These are phyloP conservation scores for Percina caprodes DNA, from an alignment of 2,113 vertebrate species.

Conservation along the genomic window DNA sequence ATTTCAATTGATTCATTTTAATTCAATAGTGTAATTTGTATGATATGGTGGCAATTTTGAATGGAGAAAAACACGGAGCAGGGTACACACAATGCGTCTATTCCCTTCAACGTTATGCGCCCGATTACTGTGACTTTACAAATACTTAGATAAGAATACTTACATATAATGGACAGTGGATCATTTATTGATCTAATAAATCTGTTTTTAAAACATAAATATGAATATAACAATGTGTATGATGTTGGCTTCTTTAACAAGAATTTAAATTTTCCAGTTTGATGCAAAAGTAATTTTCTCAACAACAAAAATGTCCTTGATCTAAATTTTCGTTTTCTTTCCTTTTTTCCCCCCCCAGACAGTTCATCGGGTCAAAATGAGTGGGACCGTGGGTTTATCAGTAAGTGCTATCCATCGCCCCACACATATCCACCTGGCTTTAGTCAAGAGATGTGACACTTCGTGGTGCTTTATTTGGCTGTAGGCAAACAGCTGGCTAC, in stretches of 20 bases:
- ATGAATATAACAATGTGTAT: background rate
- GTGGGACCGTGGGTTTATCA: conserved; percentile 45
- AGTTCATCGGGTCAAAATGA: conserved; percentile 41
- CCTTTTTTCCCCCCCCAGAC: conserved; percentile 53
- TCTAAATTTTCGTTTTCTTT: conserved; percentile 34
- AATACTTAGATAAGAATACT: too few species aligned
- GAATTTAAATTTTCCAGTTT: background rate
- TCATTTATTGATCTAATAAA: background rate
- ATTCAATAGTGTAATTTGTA: background rate
- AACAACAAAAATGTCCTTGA: background rate
- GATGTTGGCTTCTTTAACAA: background rate
- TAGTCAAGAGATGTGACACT: conserved; percentile 39
- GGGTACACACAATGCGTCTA: background rate
- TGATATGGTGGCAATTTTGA: background rate
- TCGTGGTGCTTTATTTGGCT: conserved; percentile 38
- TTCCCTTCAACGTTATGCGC: background rate
- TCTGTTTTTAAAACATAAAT: background rate
- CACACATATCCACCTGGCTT: conserved; percentile 47
- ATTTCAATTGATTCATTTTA: background rate
- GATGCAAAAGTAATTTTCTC: background rate
- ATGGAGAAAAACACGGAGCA: conserved; percentile 9
- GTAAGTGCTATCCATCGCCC: conserved; percentile 64
- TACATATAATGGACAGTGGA: too few species aligned
- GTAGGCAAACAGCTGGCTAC: conserved; percentile 45
- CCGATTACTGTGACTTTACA: background rate